Conservation (phyloP, 2,113 vertebrate species). For the Vireo altiloquus region DNA sequence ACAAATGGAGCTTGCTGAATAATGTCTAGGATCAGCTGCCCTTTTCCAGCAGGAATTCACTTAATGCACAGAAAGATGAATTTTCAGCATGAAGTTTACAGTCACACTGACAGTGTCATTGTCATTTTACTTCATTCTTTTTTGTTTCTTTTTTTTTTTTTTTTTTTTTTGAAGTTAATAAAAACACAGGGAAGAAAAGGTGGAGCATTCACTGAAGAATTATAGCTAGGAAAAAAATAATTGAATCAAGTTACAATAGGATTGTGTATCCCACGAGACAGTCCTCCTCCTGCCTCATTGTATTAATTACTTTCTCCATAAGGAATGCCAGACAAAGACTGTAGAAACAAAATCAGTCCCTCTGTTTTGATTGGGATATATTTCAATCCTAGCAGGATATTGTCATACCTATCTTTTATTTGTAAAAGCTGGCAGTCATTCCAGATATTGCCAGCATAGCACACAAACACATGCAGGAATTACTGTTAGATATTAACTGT, state of each 20-base stretch:
- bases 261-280: background rate
- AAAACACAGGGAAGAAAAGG: background rate
- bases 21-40: conserved; percentile 38
- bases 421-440: background rate
- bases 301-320: conserved; percentile 52
- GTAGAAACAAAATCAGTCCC: background rate
- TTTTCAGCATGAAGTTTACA: conserved; percentile 45
- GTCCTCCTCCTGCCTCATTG: background rate
- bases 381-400: background rate
- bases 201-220: background rate
- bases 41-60: conserved; percentile 24
- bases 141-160: background rate
- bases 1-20: conserved; percentile 21
- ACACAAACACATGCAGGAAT: background rate
- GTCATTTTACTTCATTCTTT: conserved; percentile 30
- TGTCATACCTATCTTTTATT: conserved; percentile 10
- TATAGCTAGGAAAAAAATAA: background rate
- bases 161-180: background rate
- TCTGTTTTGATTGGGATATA: background rate
- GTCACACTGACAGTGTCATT: conserved; percentile 18
- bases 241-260: background rate
- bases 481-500: conserved; percentile 42
- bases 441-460: background rate
- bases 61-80: conserved; percentile 7
- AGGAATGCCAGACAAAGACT: background rate